phyloP scores from a whole-genome alignment of 2,888 invertebrate genomes.

The Oasisia sp. region DNA sequence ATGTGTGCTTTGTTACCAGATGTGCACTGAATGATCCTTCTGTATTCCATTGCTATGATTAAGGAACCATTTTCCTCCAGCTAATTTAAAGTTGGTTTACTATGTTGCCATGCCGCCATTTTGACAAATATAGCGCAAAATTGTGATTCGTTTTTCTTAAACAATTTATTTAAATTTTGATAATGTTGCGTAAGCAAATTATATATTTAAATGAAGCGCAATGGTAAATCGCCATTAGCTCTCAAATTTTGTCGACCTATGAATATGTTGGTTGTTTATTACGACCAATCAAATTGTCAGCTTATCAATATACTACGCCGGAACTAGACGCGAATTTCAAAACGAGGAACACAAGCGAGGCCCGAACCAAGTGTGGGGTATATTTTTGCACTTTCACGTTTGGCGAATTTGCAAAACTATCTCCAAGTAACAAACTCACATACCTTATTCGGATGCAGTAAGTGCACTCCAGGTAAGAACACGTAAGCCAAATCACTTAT shows the following conservation, averaged over 20 bases:
- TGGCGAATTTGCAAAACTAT: not conserved
- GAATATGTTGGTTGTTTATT: not conserved
- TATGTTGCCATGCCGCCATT: not conserved
- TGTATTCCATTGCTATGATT: not conserved
- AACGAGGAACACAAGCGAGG: conserved; percentile 17
- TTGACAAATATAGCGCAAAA: not conserved
- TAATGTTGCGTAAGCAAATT: not conserved
- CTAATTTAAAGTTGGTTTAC: not conserved
- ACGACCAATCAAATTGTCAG: not conserved
- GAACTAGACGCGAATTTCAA: conserved; percentile 11
- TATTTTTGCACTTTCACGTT: conserved; percentile 14
- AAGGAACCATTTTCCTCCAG: not conserved
- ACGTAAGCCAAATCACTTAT: not conserved
- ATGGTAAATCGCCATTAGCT: not conserved
- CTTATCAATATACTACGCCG: not conserved
- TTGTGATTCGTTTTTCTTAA: not conserved
- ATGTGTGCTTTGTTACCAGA: not conserved
- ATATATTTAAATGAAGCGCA: not conserved
- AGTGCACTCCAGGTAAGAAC: conserved; percentile 4
- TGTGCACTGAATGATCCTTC: not conserved
- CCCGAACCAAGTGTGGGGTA: not conserved
- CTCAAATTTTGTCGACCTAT: not conserved
- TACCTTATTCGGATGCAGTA: conserved; percentile 6
- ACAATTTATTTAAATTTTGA: not conserved
- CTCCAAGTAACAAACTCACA: not conserved